phyloP scores from a whole-genome alignment of 2,888 invertebrate species.

The Sinotaia quadrata region DNA sequence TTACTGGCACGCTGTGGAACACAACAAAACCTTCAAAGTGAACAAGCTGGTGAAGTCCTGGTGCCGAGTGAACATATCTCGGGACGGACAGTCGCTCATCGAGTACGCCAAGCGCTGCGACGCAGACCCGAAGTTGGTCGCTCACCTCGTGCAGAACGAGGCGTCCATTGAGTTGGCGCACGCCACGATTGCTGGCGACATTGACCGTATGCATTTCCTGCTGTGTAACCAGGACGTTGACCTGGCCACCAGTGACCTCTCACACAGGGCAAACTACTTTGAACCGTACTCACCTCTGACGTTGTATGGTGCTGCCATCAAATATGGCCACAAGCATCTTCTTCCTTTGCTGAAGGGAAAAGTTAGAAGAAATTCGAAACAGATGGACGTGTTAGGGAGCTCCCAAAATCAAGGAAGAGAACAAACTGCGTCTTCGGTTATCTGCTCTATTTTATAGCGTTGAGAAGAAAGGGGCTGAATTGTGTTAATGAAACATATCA shows the following conservation, averaged over 20 bases:
- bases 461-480: too few species aligned
- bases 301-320: constrained; percentile 60
- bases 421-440: too few species aligned
- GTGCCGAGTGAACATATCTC: constrained; percentile 63
- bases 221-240: constrained; percentile 58
- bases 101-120: constrained; percentile 56
- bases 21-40: constrained; percentile 50
- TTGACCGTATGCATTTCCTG: constrained; percentile 56
- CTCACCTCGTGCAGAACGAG: constrained; percentile 56
- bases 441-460: too few species aligned
- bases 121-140: constrained; percentile 52
- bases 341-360: constrained; percentile 50
- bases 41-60: constrained; percentile 66
- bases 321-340: constrained; percentile 63
- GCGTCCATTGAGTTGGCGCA: constrained; percentile 67
- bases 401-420: too few species aligned
- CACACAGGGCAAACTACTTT: constrained; percentile 57
- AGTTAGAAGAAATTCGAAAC: neutral
- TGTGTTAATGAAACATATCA: too few species aligned
- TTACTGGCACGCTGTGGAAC: constrained; percentile 47
- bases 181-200: constrained; percentile 68
- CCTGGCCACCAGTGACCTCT: constrained; percentile 59
- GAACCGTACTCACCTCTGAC: constrained; percentile 58
- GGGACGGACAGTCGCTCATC: constrained; percentile 52
- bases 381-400: too few species aligned